Evolutionary conservation across 2,888 invertebrate genomes (phyloP).

Genomic region (Eupithecia vulgata): DNA sequence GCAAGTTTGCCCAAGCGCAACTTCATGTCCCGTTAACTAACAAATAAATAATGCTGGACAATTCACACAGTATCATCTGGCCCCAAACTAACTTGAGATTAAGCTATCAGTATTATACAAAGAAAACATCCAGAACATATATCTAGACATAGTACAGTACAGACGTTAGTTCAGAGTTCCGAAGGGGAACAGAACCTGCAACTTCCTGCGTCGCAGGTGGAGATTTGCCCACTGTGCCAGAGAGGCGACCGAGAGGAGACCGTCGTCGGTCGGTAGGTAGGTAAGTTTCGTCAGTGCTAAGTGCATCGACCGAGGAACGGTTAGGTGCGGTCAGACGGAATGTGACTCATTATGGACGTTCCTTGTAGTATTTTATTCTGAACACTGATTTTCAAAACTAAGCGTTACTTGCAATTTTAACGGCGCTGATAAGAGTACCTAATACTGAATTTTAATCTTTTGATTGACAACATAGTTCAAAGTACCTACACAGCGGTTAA

Average conservation of each 20-base stretch:
- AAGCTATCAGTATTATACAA: too few relatives aligned
- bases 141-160: background rate
- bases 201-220: too few relatives aligned
- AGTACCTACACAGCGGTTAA: too few relatives aligned
- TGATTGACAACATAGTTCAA: background rate
- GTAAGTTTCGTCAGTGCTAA: conserved; percentile 15
- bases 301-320: conserved; percentile 49
- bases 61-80: too few relatives aligned
- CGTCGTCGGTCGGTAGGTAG: background rate
- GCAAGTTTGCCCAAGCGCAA: background rate
- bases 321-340: conserved; percentile 48
- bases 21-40: background rate
- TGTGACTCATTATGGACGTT: conserved; percentile 44
- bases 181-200: background rate
- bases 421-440: background rate
- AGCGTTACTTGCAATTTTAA: conserved; percentile 5
- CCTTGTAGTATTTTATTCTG: background rate
- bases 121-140: too few relatives aligned
- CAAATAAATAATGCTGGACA: too few relatives aligned
- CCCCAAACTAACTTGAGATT: too few relatives aligned
- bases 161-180: background rate
- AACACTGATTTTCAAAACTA: background rate
- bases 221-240: background rate
- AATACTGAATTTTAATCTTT: background rate
- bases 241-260: too few relatives aligned